phyloP scores from a whole-genome alignment of 2,888 invertebrate genomes.

The Seira sanloemensis region DNA sequence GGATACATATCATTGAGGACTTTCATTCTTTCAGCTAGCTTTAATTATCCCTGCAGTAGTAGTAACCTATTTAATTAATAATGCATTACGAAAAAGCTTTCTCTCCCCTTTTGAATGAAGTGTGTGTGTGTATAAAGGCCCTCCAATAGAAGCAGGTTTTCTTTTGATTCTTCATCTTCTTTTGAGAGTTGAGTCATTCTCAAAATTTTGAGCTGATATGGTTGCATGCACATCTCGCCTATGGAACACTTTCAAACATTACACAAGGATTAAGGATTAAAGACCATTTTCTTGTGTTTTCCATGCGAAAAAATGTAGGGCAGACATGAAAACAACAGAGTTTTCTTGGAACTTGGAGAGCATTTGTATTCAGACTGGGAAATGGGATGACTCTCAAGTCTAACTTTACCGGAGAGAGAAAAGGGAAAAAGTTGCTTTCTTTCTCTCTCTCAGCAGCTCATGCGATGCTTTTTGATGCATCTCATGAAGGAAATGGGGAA shows the following conservation, averaged over 20 bases:
- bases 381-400: not conserved
- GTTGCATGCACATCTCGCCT: too few relatives aligned
- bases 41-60: slow-evolving; percentile 23
- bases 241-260: too few relatives aligned
- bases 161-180: not conserved
- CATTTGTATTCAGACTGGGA: not conserved
- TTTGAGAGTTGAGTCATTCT: too few relatives aligned
- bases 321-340: not conserved
- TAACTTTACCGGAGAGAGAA: too few relatives aligned
- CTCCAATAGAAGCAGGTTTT: not conserved
- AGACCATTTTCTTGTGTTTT: not conserved
- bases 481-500: not conserved
- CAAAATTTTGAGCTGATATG: too few relatives aligned
- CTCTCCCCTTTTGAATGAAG: too few relatives aligned
- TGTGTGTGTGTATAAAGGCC: too few relatives aligned
- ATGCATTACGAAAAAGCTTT: slow-evolving; percentile 29
- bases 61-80: slow-evolving; percentile 42
- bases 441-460: not conserved
- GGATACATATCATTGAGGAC: too few relatives aligned
- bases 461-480: not conserved
- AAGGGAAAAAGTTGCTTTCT: too few relatives aligned
- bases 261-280: slow-evolving; percentile 4
- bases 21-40: not conserved
- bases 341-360: not conserved
- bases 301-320: not conserved